Conservation (phyloP, 37 sponge, comb jelly and placozoan genomes). For the Spongia lamella region DNA sequence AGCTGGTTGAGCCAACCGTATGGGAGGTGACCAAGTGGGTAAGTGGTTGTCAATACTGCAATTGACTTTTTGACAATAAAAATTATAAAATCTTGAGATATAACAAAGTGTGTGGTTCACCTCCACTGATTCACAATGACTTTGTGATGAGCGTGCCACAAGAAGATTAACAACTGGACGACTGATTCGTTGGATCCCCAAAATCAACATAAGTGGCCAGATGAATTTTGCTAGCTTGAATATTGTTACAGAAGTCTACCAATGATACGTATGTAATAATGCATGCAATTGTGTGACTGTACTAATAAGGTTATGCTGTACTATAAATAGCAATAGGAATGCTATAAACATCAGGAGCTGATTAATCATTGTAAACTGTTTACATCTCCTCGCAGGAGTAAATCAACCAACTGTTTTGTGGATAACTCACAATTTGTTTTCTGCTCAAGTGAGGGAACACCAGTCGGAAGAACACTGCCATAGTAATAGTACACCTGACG, state of each 20-base stretch:
- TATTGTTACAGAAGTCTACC: conserved; percentile 20
- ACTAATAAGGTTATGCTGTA: too few relatives aligned
- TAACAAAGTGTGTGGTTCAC: not conserved
- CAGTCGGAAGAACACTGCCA: conserved; percentile 24
- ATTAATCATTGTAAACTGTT: too few relatives aligned
- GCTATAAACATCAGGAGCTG: too few relatives aligned
- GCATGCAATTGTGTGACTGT: too few relatives aligned
- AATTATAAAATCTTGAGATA: not conserved
- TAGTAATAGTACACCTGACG: conserved; percentile 24
- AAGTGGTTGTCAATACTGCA: conserved; percentile 56
- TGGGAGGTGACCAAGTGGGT: conserved; percentile 56
- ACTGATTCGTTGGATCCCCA: conserved; percentile 47
- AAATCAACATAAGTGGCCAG: conserved; percentile 47
- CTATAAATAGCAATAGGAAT: too few relatives aligned
- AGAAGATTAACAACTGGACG: conserved; percentile 60
- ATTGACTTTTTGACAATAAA: conserved; percentile 10
- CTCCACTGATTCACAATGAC: conserved; percentile 23
- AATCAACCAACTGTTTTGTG: too few relatives aligned
- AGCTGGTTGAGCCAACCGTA: conserved; percentile 69
- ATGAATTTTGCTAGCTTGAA: conserved; percentile 31
- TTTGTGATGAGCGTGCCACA: conserved; percentile 25
- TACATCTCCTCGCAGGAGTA: too few relatives aligned
- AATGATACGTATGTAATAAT: not conserved
- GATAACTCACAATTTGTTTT: conserved; percentile 12
- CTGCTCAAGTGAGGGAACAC: conserved; percentile 48